Evolutionary conservation across 1,140 invertebrate genomes (phyloP), one percentile per base, ranked within the genome.

Genomic region (Varroa destructor): DNA sequence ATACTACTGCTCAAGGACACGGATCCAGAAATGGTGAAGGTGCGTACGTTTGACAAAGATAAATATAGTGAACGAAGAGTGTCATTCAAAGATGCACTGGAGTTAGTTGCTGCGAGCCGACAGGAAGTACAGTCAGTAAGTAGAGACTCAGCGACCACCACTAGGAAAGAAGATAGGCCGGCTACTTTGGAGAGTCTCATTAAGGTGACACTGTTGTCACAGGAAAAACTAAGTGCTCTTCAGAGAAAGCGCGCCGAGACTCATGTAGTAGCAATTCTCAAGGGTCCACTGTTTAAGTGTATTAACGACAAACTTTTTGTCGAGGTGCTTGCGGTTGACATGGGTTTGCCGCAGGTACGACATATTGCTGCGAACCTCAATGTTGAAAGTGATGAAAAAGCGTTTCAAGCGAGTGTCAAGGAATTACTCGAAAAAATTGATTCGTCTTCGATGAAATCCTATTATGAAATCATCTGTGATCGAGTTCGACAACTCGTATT

Each of bases 1-100:
- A 82, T 88, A 37, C 81, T 90, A 6, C 80, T 88, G 36, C 78
- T 89, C 6, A 88, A 86, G 75, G 85, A 85, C 72, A 80, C 80
- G 0, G 87, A 89, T 75, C 82, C 83, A 72, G 83, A 84, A 0
- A 82, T 74, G 25, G 79, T 87, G 14, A 82, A 83, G 74, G 80
- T 89, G 56, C 79, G 84, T 57, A 83, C 81, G 14, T 84, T 79
- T 14, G 79, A 81, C 14, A 77, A 77, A 71, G 79, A 80, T n/a
- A 77, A 74, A 73, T 85, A 85, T 76, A 83, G 84, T 71, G 87
- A 88, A 73, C 84, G 84, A 5, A 85, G 83, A 73, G 79, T 87
- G 0, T 80, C 76, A 12, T 79, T 81, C 14, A 74, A 78, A 6
- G 85, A 87, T 73, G 75, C 86, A 42, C 77, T 81, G 1, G 86